Conservation (phyloP, 2,888 invertebrate genomes). For the Saturnia pavonia region DNA sequence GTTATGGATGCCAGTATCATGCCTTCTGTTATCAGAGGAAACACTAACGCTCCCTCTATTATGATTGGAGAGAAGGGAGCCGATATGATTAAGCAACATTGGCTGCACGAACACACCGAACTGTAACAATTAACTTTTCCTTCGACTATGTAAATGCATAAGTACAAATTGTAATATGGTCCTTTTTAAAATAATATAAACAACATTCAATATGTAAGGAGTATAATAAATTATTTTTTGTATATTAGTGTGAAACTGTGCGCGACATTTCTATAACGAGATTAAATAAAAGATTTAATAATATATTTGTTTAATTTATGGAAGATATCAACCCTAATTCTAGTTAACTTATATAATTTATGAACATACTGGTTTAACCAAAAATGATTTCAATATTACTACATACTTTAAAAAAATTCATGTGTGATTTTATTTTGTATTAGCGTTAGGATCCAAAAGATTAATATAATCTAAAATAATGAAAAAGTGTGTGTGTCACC, state of each 20-base stretch:
- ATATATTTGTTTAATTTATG: neutral
- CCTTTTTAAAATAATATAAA: neutral
- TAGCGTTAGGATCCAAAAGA: too few species aligned
- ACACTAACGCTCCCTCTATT: conserved; percentile 83
- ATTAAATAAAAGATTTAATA: neutral
- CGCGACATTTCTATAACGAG: neutral
- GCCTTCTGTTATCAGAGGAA: conserved; percentile 83
- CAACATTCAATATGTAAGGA: neutral
- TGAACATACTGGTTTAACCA: too few species aligned
- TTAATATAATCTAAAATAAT: too few species aligned
- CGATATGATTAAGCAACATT: conserved; percentile 82
- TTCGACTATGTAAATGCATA: neutral
- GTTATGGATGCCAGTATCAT: conserved; percentile 86
- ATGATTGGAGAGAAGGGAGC: conserved; percentile 86
- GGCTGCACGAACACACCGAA: conserved; percentile 59
- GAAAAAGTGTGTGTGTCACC: too few species aligned
- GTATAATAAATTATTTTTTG: neutral
- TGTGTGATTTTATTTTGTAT: too few species aligned
- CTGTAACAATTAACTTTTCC: conserved; percentile 34
- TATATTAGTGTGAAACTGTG: neutral
- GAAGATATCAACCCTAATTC: too few species aligned
- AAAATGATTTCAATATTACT: too few species aligned
- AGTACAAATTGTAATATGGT: too few species aligned
- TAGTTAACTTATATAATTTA: too few species aligned
- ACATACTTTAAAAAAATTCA: too few species aligned